Conservation (phyloP, 64 coral and sea anemone genomes). For the Montipora cactus region DNA sequence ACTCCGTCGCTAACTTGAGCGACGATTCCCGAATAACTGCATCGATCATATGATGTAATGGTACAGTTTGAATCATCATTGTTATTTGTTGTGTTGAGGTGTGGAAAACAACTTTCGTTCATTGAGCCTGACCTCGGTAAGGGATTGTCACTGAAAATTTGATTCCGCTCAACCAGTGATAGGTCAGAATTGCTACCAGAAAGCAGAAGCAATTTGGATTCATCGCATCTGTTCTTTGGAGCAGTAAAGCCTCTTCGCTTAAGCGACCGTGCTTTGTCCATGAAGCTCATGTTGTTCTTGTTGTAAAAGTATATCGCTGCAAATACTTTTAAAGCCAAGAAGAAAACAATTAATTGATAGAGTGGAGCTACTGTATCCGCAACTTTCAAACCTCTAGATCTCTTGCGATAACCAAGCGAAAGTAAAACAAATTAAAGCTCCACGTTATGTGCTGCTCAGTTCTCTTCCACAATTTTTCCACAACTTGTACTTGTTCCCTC, state of each 20-base stretch:
- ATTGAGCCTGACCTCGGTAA: slow-evolving; percentile 7
- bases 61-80: neutral
- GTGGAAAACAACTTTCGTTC: neutral
- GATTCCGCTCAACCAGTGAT: neutral
- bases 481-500: neutral
- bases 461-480: neutral
- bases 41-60: neutral
- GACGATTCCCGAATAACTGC: neutral
- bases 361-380: neutral
- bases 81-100: neutral
- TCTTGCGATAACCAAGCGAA: neutral
- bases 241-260: neutral
- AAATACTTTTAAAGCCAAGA: neutral
- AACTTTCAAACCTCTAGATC: neutral
- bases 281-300: neutral
- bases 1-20: neutral
- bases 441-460: too few species aligned
- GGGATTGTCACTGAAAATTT: neutral
- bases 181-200: slow-evolving; percentile 6
- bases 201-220: slow-evolving; percentile 15
- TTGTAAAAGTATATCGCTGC: neutral
- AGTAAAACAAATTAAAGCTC: too few species aligned
- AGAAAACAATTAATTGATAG: neutral
- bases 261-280: neutral
- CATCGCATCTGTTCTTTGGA: neutral